Base-by-base conservation (phyloP, 2,888 invertebrate genomes). In the Aethes cnicana region DNA sequence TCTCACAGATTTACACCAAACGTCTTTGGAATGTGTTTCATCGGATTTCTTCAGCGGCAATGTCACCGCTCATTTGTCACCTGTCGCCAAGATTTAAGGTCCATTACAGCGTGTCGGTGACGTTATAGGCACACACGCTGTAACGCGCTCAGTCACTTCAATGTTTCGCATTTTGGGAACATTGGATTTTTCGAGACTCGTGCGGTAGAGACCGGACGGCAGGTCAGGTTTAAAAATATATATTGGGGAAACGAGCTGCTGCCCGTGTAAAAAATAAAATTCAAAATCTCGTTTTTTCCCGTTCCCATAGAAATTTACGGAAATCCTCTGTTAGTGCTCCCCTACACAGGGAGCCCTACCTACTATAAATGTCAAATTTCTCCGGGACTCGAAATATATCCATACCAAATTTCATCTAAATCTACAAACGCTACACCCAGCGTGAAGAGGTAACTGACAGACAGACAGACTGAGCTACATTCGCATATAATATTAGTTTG, bases 171-270 rank as follows among this genome's bases (percentile, higher is more conserved):
- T 48, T 48, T 54, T 48, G 17, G 35, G 68, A 59, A 78, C 77
- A 84, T 85, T 81, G 81, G 77, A 84, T 84, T 83, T 84, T 74
- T 78, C 77, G 77, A 69, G 73, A 46, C 16, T 12, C 8, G 16
- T 26, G 14, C 20, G 20, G 33, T 25, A 4, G 37, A 39, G 16
- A 52, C 16, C 44, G 30, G 16, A 39, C 46, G 12, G 46, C 14
- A 47, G 37, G 35, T 8, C 30, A 5, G 14, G 9, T 32, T 33
- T n/a, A 6, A 7, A 16, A n/a, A 4, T 3, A 28, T 5, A 17
- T 17, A 4, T 23, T 6, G 6, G 6, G 3, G 8, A 23, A 23
- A 8, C 2, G 2, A 23, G n/a, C 3, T 4, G 23, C 2, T 23
- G n/a, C 8, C 8, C 8, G 4, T 23, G 8, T 6, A 23, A 2